These are phyloP conservation scores for Rhingia campestris DNA, from an alignment of 2,888 invertebrate genomes.

Conservation along the genomic window DNA sequence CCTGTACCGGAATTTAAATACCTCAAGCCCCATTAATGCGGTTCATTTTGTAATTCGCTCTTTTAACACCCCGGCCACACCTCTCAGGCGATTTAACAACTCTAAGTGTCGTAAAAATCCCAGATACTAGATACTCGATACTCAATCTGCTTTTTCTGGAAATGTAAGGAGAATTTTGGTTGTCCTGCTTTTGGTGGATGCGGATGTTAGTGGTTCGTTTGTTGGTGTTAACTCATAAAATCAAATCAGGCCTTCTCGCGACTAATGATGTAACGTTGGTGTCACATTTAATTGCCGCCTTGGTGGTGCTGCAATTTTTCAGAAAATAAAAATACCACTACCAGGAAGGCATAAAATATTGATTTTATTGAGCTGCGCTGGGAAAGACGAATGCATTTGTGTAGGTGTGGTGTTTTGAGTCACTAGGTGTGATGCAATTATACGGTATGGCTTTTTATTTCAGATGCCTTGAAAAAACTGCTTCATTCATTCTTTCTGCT, in stretches of 20 bases:
- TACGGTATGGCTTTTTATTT: no score
- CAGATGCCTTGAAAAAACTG: no score
- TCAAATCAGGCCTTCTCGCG: constrained; percentile 34
- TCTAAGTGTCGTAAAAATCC: constrained; percentile 26
- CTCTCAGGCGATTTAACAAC: constrained; percentile 37
- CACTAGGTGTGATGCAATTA: no score
- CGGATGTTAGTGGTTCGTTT: constrained; percentile 6
- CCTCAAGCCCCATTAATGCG: constrained; percentile 1
- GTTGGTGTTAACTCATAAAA: constrained; percentile 47
- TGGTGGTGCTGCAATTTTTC: constrained; percentile 13
- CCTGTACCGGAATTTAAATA: constrained; percentile 17
- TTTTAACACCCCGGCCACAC: constrained; percentile 41
- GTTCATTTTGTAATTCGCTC: constrained; percentile 12
- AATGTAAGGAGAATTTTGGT: background rate
- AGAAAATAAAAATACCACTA: constrained; percentile 5
- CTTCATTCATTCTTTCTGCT: no score
- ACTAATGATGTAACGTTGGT: constrained; percentile 41
- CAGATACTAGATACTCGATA: no score
- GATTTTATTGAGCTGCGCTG: constrained; percentile 22
- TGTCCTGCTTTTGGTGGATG: constrained; percentile 3
- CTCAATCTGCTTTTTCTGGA: constrained; percentile 14
- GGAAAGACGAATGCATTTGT: background rate
- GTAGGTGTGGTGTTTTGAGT: no score
- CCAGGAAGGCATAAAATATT: constrained; percentile 38
- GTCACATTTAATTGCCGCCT: constrained; percentile 38